These are phyloP conservation scores for Acronicta aceris DNA, from an alignment of 2,888 invertebrate genomes.

Conservation along the genomic window DNA sequence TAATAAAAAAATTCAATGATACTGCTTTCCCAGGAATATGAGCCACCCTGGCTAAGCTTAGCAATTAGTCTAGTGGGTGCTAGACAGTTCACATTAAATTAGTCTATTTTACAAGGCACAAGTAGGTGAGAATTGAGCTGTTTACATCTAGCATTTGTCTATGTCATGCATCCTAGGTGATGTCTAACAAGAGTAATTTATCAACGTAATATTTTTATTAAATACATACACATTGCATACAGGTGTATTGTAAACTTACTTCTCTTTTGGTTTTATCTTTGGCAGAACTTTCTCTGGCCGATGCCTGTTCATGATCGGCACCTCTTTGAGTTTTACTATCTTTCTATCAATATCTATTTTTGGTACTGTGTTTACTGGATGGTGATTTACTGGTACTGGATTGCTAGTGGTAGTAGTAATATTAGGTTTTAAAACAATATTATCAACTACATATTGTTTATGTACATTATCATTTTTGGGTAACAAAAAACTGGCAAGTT, in stretches of 20 bases:
- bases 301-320: conserved; percentile 65
- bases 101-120: too few species aligned
- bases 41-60: too few species aligned
- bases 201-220: too few species aligned
- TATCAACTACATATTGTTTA: conserved; percentile 69
- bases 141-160: too few species aligned
- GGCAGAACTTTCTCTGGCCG: conserved; percentile 73
- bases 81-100: too few species aligned
- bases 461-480: conserved; percentile 74
- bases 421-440: conserved; percentile 72
- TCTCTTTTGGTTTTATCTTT: conserved; percentile 84
- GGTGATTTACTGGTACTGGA: conserved; percentile 47
- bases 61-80: too few species aligned
- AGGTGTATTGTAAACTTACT: conserved; percentile 71
- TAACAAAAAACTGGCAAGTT: conserved; percentile 80
- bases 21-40: too few species aligned
- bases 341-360: conserved; percentile 80
- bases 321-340: conserved; percentile 78
- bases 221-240: too few species aligned
- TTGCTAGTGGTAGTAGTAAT: conserved; percentile 59
- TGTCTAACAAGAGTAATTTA: too few species aligned
- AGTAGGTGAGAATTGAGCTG: too few species aligned
- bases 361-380: conserved; percentile 65
- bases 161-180: too few species aligned
- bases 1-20: too few species aligned